These are phyloP conservation scores for Dasypolia templi DNA, from an alignment of 2,888 invertebrate genomes.

Conservation along the genomic window DNA sequence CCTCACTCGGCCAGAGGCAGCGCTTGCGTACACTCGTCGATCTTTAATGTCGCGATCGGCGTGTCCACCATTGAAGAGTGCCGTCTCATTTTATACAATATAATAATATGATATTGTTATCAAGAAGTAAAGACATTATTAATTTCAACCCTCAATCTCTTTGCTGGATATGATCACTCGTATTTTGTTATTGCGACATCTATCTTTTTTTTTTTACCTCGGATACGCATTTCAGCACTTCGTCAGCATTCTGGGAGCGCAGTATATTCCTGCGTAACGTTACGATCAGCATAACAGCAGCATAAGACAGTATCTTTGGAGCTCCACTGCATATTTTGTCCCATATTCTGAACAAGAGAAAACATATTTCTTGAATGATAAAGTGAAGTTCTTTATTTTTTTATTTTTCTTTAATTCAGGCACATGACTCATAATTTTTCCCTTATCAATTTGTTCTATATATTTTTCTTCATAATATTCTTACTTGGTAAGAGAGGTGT, in stretches of 20 bases:
- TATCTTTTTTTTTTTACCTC: constrained; percentile 79
- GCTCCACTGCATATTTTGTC: constrained; percentile 97
- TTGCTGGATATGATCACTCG: too few species aligned
- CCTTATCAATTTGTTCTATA: neutral
- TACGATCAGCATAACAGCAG: constrained; percentile 93
- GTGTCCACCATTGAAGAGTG: too few species aligned
- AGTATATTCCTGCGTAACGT: constrained; percentile 93
- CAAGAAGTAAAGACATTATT: too few species aligned
- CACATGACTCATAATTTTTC: neutral
- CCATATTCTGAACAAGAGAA: constrained; percentile 92
- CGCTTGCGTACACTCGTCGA: too few species aligned
- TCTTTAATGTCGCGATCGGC: too few species aligned
- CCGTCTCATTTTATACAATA: too few species aligned
- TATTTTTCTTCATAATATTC: constrained; percentile 40
- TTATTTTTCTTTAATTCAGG: neutral
- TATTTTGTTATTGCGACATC: neutral
- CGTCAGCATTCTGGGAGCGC: constrained; percentile 90
- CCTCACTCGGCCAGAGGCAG: too few species aligned
- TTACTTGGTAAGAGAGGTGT: constrained; percentile 94
- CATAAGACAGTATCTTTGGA: constrained; percentile 94
- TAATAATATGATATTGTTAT: too few species aligned
- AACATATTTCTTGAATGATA: neutral
- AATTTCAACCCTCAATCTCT: too few species aligned
- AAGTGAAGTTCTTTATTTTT: neutral
- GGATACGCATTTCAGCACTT: constrained; percentile 92